These are phyloP conservation scores for Lydus trimaculatus DNA, from an alignment of 2,888 invertebrate species.

Conservation along the genomic window DNA sequence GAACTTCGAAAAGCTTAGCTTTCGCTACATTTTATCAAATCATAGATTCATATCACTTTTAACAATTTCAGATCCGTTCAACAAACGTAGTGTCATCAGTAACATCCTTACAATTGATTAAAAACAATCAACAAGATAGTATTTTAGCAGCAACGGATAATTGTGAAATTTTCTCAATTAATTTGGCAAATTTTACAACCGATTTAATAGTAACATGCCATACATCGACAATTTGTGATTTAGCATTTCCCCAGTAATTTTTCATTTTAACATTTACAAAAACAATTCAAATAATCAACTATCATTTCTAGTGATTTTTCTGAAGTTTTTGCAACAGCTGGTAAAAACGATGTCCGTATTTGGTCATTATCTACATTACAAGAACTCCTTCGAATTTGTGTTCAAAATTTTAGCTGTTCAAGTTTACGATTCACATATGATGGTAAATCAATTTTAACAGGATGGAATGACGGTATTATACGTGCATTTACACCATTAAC, in stretches of 20 bases:
- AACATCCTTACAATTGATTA: conserved; percentile 75
- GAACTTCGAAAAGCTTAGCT: no score
- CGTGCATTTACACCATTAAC: conserved; percentile 83
- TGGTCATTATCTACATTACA: conserved; percentile 81
- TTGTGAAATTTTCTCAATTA: conserved; percentile 83
- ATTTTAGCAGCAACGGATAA: conserved; percentile 69
- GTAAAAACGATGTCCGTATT: conserved; percentile 83
- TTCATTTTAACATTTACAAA: not conserved
- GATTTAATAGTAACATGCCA: conserved; percentile 84
- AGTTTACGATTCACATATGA: conserved; percentile 78
- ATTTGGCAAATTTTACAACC: conserved; percentile 71
- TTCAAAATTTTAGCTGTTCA: conserved; percentile 88
- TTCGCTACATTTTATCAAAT: no score
- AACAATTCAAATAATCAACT: not conserved
- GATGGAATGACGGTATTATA: conserved; percentile 85
- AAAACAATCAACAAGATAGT: conserved; percentile 35
- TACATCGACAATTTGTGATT: conserved; percentile 77
- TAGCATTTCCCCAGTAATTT: conserved; percentile 83
- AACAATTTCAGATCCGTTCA: conserved; percentile 20
- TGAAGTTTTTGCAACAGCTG: conserved; percentile 87
- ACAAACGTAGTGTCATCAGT: conserved; percentile 72
- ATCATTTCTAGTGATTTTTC: conserved; percentile 72
- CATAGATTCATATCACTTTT: no score
- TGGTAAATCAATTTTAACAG: conserved; percentile 82
- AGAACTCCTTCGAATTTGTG: conserved; percentile 83